Conservation (phyloP, 1,140 invertebrate species). For the Ooceraea biroi region DNA sequence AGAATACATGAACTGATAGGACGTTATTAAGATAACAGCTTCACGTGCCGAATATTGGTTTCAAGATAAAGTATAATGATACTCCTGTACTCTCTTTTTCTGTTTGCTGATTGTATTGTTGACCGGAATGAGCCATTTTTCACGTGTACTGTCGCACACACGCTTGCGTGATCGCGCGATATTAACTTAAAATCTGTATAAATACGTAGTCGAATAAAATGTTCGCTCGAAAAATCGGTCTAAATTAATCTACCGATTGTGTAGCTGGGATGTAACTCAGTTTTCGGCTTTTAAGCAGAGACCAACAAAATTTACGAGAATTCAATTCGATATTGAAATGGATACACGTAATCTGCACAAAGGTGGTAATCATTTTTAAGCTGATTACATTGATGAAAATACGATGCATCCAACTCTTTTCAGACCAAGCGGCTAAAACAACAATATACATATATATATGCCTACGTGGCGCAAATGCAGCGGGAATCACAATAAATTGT, state of each 20-base stretch:
- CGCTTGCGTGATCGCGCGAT: background rate
- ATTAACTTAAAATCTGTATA: slow-evolving; percentile 32
- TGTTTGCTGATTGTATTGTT: slow-evolving; percentile 17
- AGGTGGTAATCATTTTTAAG: slow-evolving; percentile 54
- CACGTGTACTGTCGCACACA: background rate
- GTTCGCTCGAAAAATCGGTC: slow-evolving; percentile 38
- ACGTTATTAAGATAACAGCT: no score
- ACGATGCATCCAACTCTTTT: slow-evolving; percentile 42
- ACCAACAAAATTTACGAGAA: slow-evolving; percentile 54
- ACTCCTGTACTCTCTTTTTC: background rate
- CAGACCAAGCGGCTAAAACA: slow-evolving; percentile 38
- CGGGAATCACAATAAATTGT: slow-evolving; percentile 51
- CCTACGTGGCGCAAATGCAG: background rate
- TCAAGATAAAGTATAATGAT: background rate
- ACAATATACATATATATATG: slow-evolving; percentile 12
- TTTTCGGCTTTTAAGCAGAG: slow-evolving; percentile 55
- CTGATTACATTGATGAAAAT: slow-evolving; percentile 58
- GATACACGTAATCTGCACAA: slow-evolving; percentile 41
- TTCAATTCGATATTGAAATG: slow-evolving; percentile 35
- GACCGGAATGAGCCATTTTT: slow-evolving; percentile 12
- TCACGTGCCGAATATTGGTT: no score
- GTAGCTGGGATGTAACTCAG: slow-evolving; percentile 12
- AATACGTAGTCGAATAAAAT: slow-evolving; percentile 4
- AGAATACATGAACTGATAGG: no score
- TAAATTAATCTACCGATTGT: slow-evolving; percentile 42